These are phyloP conservation scores for Masticophis lateralis DNA, from an alignment of 2,797 vertebrate genomes.

Conservation along the genomic window DNA sequence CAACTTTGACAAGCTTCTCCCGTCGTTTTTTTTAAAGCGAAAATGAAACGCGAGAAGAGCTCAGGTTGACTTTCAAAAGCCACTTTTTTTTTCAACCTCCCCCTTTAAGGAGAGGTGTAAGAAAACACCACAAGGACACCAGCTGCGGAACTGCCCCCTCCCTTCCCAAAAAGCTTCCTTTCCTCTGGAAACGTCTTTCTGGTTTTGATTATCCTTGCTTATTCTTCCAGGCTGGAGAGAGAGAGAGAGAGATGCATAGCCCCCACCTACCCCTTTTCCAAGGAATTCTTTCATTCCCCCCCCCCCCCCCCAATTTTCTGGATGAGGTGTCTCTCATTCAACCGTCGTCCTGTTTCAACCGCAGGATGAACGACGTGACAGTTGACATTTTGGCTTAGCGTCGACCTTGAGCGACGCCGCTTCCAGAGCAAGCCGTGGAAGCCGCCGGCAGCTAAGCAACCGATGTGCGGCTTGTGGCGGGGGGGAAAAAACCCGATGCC, in stretches of 20 bases:
- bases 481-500: neutral
- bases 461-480: neutral
- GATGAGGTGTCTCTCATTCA: no score
- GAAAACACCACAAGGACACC: neutral
- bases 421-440: neutral
- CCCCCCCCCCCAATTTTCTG: neutral
- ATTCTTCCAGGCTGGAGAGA: neutral
- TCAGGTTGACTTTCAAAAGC: neutral
- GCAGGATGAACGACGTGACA: neutral
- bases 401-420: no score
- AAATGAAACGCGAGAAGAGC: neutral
- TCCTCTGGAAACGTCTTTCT: neutral
- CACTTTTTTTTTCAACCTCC: neutral
- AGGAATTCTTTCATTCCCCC: neutral
- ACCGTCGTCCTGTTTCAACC: neutral
- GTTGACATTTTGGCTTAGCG: no score
- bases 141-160: neutral
- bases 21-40: neutral
- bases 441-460: no score
- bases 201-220: neutral
- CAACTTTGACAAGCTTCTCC: neutral
- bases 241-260: no score
- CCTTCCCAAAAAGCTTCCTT: neutral
- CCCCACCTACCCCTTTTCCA: no score
- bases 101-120: neutral